phyloP scores from a whole-genome alignment of 2,797 vertebrate genomes.

The Hydrolagus colliei region DNA sequence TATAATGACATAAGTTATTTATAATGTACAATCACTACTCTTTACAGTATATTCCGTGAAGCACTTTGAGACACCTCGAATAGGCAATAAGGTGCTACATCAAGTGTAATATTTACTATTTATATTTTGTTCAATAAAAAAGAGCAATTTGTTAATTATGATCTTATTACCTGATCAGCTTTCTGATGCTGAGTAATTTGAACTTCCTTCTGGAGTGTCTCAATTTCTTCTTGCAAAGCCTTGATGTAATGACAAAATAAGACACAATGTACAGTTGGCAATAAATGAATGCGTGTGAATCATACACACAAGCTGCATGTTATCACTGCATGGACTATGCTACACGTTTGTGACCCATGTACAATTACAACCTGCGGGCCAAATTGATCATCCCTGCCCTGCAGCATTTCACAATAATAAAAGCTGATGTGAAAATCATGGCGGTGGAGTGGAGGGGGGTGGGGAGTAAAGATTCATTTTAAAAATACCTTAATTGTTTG shows the following conservation, averaged over 20 bases:
- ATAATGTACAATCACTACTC: too few relatives aligned
- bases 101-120: constrained; percentile 26
- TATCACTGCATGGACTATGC: background rate
- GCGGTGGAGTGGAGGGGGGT: background rate
- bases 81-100: too few relatives aligned
- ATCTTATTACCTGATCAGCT: constrained; percentile 66
- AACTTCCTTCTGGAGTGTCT: constrained; percentile 73
- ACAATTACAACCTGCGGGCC: too few relatives aligned
- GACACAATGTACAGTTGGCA: constrained; percentile 63
- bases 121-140: background rate
- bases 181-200: constrained; percentile 74
- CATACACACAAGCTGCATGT: background rate
- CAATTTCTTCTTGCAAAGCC: constrained; percentile 79
- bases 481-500: constrained; percentile 12
- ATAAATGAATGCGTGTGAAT: background rate
- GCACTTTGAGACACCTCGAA: too few relatives aligned
- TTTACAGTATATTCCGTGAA: too few relatives aligned
- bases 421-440: background rate
- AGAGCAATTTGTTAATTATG: constrained; percentile 46
- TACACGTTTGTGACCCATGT: too few relatives aligned
- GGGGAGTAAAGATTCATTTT: background rate
- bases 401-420: background rate
- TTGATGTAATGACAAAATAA: constrained; percentile 65
- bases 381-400: too few relatives aligned
- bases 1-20: too few relatives aligned